Percentiles rank a stretch among this genome's conserved stretches.
Conservation (phyloP, 2,888 invertebrate genomes). For the Agonopterix subpropinquella region DNA sequence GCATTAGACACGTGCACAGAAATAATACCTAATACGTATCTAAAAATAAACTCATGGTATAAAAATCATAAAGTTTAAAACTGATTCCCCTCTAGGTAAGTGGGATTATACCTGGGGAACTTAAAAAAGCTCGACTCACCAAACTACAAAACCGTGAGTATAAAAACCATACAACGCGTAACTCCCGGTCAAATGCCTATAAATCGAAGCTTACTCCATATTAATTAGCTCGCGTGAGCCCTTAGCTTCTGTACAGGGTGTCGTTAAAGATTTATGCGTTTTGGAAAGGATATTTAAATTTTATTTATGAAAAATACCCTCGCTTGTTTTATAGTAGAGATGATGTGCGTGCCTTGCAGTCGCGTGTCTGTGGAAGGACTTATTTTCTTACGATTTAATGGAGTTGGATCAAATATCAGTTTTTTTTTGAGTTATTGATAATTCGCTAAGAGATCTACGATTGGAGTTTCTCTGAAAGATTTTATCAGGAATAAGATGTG, state of each 20-base stretch:
- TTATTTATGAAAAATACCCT: constrained; percentile 14
- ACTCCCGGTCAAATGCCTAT: constrained; percentile 35
- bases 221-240: constrained; percentile 64
- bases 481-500: too few relatives aligned
- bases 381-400: constrained; percentile 6
- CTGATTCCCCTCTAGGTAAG: too few relatives aligned
- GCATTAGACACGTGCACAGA: too few relatives aligned
- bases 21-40: too few relatives aligned
- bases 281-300: constrained; percentile 46
- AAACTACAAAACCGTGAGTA: constrained; percentile 14
- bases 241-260: constrained; percentile 47
- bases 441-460: background rate
- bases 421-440: background rate
- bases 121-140: background rate
- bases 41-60: too few relatives aligned
- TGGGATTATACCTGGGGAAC: too few relatives aligned
- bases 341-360: background rate
- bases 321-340: constrained; percentile 2
- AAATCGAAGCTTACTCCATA: constrained; percentile 63
- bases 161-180: constrained; percentile 20
- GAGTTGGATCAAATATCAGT: background rate
- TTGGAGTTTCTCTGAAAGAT: too few relatives aligned
- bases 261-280: constrained; percentile 44
- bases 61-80: too few relatives aligned
- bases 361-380: background rate